Percentiles rank a stretch among this genome's conserved stretches.
phyloP scores from a whole-genome alignment of 2,888 invertebrate species.

The Lymantria dispar region DNA sequence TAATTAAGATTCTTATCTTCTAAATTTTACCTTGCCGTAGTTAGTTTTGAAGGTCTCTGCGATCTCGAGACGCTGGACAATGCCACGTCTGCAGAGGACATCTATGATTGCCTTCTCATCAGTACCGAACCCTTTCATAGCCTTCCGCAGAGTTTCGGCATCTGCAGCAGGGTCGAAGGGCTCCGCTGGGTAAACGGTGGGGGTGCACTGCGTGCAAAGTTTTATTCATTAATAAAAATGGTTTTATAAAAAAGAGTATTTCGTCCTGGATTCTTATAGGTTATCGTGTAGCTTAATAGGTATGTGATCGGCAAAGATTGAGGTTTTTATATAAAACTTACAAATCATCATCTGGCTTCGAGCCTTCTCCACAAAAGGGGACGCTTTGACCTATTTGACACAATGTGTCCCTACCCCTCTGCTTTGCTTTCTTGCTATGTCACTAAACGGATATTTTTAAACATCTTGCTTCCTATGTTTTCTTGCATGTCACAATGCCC shows the following conservation, averaged over 20 bases:
- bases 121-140: conserved; percentile 96
- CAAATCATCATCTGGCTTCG: no score
- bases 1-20: no score
- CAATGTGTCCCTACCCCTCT: no score
- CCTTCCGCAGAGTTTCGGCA: conserved; percentile 92
- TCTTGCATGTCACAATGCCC: background rate
- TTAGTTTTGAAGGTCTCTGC: conserved; percentile 95
- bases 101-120: conserved; percentile 96
- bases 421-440: no score
- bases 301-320: no score
- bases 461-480: background rate
- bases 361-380: no score
- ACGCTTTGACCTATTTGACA: no score
- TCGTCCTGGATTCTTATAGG: no score
- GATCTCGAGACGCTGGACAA: conserved; percentile 95
- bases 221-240: background rate
- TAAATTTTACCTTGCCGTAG: conserved; percentile 89
- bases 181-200: conserved; percentile 93
- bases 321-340: no score
- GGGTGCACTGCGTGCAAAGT: conserved; percentile 86
- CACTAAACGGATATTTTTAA: background rate
- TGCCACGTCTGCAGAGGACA: conserved; percentile 93
- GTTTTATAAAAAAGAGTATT: no score
- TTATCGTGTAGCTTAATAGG: no score
- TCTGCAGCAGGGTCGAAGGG: conserved; percentile 93